Evolutionary conservation across 1,140 invertebrate species (phyloP).

Genomic region (Drosophila truncata): DNA sequence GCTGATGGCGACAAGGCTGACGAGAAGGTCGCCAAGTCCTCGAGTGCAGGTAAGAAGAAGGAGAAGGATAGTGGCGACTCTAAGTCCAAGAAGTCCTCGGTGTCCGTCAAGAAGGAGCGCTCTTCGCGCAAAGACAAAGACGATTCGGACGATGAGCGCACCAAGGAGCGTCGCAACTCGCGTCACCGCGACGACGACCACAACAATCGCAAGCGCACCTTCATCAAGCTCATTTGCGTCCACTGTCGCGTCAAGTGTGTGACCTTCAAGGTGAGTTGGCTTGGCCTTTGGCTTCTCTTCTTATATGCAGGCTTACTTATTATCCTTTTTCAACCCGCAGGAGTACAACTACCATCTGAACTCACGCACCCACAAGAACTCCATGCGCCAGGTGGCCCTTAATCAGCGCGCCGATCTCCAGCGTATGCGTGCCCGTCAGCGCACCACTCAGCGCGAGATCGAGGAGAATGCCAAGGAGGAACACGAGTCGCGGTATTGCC

Average conservation of each 20-base stretch:
- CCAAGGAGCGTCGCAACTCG: constrained; percentile 64
- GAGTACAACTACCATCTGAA: constrained; percentile 90
- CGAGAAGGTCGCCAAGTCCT: constrained; percentile 59
- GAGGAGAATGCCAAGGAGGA: constrained; percentile 89
- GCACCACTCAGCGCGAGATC: constrained; percentile 90
- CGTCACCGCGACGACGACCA: constrained; percentile 76
- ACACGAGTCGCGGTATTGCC: constrained; percentile 89
- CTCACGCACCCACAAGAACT: constrained; percentile 89
- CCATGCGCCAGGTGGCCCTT: constrained; percentile 90
- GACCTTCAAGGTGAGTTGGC: constrained; percentile 89
- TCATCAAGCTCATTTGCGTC: constrained; percentile 90
- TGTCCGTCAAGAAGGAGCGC: constrained; percentile 64
- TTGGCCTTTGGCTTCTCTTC: not conserved
- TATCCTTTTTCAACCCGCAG: constrained; percentile 71
- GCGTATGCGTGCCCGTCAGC: constrained; percentile 90
- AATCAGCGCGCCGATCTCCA: constrained; percentile 90
- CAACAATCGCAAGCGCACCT: constrained; percentile 85
- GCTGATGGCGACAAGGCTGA: constrained; percentile 64
- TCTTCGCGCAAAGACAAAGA: constrained; percentile 74
- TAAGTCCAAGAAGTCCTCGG: constrained; percentile 70
- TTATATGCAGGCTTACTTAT: constrained; percentile 25
- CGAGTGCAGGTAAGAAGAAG: constrained; percentile 78
- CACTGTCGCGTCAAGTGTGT: constrained; percentile 90
- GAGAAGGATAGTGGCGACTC: constrained; percentile 65
- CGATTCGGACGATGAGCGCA: constrained; percentile 70